These are phyloP conservation scores for Carduelis carduelis DNA, from an alignment of 2,797 vertebrate genomes.

Conservation along the genomic window DNA sequence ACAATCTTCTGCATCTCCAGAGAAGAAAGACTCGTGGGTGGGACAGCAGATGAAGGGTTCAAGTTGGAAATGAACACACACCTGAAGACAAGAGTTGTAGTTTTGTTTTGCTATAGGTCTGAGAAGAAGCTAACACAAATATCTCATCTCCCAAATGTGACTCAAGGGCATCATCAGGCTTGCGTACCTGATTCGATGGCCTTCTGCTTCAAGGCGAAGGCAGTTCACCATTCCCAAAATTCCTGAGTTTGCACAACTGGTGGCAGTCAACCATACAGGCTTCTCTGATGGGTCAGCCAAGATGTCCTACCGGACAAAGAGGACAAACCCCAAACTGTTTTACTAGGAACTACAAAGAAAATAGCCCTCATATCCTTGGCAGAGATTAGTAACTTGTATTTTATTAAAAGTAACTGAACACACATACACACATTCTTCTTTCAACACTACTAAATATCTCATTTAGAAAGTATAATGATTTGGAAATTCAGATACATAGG, in stretches of 20 bases:
- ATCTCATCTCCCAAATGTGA: background rate
- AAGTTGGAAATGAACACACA: constrained; percentile 90
- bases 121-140: background rate
- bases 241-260: constrained; percentile 80
- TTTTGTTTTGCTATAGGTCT: background rate
- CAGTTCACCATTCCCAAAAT: constrained; percentile 96
- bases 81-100: constrained; percentile 67
- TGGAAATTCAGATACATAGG: background rate
- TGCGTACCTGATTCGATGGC: constrained; percentile 86
- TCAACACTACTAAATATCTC: background rate
- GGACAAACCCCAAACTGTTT: background rate
- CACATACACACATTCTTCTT: background rate
- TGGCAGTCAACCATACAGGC: constrained; percentile 86
- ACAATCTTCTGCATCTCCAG: constrained; percentile 78
- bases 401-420: background rate
- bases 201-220: constrained; percentile 89
- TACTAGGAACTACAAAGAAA: background rate
- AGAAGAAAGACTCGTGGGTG: constrained; percentile 63
- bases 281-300: constrained; percentile 77
- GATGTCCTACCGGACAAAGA: constrained; percentile 32
- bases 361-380: background rate
- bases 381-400: background rate
- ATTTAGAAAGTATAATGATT: background rate
- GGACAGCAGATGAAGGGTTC: constrained; percentile 67
- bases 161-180: background rate